phyloP scores from a whole-genome alignment of 1,140 invertebrate species.

The Steinernema feltiae region DNA sequence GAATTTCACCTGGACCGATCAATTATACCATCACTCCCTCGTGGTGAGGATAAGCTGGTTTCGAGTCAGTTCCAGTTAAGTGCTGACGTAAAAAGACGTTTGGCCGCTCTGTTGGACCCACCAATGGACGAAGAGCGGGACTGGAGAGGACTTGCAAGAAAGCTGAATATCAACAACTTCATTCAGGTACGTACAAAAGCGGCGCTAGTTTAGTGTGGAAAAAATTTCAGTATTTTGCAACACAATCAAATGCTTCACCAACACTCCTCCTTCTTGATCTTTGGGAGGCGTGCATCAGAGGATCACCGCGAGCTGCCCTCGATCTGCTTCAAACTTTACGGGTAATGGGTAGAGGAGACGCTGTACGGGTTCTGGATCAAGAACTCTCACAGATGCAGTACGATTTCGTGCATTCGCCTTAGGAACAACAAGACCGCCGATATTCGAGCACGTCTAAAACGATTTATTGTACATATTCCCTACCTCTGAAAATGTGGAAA shows the following conservation, averaged over 20 bases:
- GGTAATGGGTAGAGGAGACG: slow-evolving; percentile 50
- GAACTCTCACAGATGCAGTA: slow-evolving; percentile 32
- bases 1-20: slow-evolving; percentile 26
- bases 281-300: slow-evolving; percentile 45
- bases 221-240: slow-evolving; percentile 48
- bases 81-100: slow-evolving; percentile 29
- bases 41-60: slow-evolving; percentile 39
- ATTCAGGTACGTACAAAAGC: slow-evolving; percentile 41
- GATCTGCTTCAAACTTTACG: slow-evolving; percentile 53
- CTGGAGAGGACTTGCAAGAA: slow-evolving; percentile 47
- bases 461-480: background rate
- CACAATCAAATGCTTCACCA: slow-evolving; percentile 46
- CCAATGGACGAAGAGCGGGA: slow-evolving; percentile 35
- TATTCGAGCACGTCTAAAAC: background rate
- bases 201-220: background rate
- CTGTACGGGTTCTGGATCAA: slow-evolving; percentile 44
- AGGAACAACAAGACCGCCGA: background rate
- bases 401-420: slow-evolving; percentile 9
- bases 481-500: too few relatives aligned
- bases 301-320: slow-evolving; percentile 46
- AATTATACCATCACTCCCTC: slow-evolving; percentile 34
- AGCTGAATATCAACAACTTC: slow-evolving; percentile 49
- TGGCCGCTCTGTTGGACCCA: slow-evolving; percentile 39
- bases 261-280: slow-evolving; percentile 47
- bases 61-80: slow-evolving; percentile 44